These are phyloP conservation scores for Saxidomus purpurata DNA, from an alignment of 1,140 invertebrate species.

Conservation along the genomic window DNA sequence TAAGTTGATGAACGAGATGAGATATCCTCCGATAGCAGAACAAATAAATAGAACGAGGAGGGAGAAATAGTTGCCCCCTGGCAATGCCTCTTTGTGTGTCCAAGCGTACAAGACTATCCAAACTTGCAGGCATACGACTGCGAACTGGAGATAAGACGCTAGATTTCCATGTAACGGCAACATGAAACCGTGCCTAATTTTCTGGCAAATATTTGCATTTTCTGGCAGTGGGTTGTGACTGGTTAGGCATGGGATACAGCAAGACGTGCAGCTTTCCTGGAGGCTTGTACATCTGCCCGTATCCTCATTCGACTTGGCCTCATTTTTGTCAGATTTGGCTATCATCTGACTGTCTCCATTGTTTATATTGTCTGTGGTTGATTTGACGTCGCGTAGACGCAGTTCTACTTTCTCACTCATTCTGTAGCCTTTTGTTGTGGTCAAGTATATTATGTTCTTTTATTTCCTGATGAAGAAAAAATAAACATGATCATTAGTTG, in stretches of 20 bases:
- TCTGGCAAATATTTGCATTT: conserved; percentile 67
- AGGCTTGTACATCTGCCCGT: conserved; percentile 5
- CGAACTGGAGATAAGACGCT: conserved; percentile 72
- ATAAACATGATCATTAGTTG: not conserved
- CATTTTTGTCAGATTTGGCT: not conserved
- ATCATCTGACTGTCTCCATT: not conserved
- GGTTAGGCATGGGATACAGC: conserved; percentile 68
- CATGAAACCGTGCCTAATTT: conserved; percentile 73
- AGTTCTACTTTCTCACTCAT: conserved; percentile 9
- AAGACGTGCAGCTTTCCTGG: conserved; percentile 23
- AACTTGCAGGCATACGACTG: conserved; percentile 87
- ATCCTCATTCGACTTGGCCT: not conserved
- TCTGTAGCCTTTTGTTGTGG: not conserved
- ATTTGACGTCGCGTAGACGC: conserved; percentile 33
- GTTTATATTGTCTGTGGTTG: not conserved
- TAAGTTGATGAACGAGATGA: conserved; percentile 91
- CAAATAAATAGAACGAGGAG: conserved; percentile 89
- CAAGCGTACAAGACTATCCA: conserved; percentile 92
- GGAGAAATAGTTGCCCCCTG: conserved; percentile 93
- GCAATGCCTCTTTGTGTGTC: conserved; percentile 91
- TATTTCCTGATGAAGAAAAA: not conserved
- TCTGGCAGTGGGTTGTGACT: conserved; percentile 77
- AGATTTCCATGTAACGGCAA: conserved; percentile 82
- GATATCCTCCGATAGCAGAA: conserved; percentile 93
- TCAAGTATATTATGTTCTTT: not conserved